Conservation (phyloP, 2,888 invertebrate genomes). For the Blastobasis adustella region DNA sequence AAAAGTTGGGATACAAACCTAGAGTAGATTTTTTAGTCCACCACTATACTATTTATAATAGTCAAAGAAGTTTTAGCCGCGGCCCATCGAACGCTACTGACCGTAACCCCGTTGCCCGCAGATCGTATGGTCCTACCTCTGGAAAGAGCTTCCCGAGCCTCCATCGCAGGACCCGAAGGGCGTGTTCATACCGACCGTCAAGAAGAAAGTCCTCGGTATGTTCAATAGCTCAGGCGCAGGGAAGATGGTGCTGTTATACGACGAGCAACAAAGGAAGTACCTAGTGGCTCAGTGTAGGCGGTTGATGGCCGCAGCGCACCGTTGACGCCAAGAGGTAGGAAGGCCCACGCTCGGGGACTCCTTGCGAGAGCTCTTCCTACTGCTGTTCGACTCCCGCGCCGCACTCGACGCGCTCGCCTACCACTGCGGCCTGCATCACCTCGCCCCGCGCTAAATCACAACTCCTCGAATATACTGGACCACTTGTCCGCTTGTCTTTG, state of each 20-base stretch:
- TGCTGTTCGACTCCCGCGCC: constrained; percentile 56
- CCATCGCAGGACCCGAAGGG: constrained; percentile 82
- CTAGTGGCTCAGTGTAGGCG: constrained; percentile 58
- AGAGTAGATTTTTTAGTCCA: no score
- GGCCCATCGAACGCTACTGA: no score
- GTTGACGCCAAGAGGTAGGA: constrained; percentile 68
- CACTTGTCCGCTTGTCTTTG: neutral
- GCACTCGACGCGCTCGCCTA: constrained; percentile 52
- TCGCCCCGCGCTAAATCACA: constrained; percentile 37
- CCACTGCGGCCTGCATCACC: constrained; percentile 59
- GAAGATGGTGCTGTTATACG: constrained; percentile 71
- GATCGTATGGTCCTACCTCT: constrained; percentile 86
- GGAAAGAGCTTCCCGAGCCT: constrained; percentile 82
- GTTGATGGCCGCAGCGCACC: constrained; percentile 39
- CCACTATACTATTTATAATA: no score
- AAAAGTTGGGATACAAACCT: no score
- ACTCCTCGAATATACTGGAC: no score
- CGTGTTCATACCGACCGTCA: constrained; percentile 76
- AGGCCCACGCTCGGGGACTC: constrained; percentile 36
- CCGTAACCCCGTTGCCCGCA: constrained; percentile 26
- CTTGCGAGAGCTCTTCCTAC: constrained; percentile 63
- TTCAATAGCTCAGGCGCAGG: constrained; percentile 78
- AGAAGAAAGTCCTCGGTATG: constrained; percentile 77
- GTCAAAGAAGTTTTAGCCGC: no score
- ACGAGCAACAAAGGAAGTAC: constrained; percentile 60